phyloP scores from a whole-genome alignment of 2,113 vertebrate genomes.

The Excalfactoria chinensis region DNA sequence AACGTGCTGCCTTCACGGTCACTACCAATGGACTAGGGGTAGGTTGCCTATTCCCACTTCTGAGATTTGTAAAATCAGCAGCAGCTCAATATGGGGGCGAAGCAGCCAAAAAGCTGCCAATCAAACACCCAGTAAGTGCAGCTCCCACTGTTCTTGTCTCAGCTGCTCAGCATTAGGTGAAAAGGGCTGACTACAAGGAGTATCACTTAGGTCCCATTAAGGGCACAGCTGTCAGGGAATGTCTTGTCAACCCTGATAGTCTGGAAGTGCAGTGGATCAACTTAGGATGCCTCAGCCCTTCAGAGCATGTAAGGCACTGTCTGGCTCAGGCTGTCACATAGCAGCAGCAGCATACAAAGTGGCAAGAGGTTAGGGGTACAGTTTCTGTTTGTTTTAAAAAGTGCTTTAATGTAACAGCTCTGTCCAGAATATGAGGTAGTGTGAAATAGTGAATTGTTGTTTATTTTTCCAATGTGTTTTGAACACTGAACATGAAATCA shows the following conservation, averaged over 20 bases:
- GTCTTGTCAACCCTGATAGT: constrained; percentile 14
- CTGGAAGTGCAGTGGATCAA: constrained; percentile 50
- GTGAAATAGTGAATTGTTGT: neutral
- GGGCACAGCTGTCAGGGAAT: constrained; percentile 50
- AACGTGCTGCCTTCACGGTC: fast-evolving
- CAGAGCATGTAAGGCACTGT: constrained; percentile 19
- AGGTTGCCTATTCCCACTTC: neutral
- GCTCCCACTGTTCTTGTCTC: constrained; percentile 42
- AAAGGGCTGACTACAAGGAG: constrained; percentile 18
- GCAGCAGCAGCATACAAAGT: neutral
- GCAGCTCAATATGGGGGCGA: neutral
- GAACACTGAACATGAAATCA: constrained; percentile 17
- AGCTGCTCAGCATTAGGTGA: constrained; percentile 3
- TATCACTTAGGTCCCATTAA: constrained; percentile 61
- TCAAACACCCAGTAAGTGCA: constrained; percentile 33
- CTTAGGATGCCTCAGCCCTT: constrained; percentile 21
- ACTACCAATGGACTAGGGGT: neutral
- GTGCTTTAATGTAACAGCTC: neutral
- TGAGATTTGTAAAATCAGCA: neutral
- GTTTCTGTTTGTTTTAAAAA: constrained; percentile 34
- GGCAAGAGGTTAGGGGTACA: neutral
- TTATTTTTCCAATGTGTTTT: neutral
- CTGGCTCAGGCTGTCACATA: constrained; percentile 23
- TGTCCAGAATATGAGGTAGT: neutral
- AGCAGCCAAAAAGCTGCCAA: constrained; percentile 32